A percentile compares a stretch with the other conserved stretches of the same genome.
Conservation (phyloP, 2,888 invertebrate species). For the Pseudococcus longispinus region DNA sequence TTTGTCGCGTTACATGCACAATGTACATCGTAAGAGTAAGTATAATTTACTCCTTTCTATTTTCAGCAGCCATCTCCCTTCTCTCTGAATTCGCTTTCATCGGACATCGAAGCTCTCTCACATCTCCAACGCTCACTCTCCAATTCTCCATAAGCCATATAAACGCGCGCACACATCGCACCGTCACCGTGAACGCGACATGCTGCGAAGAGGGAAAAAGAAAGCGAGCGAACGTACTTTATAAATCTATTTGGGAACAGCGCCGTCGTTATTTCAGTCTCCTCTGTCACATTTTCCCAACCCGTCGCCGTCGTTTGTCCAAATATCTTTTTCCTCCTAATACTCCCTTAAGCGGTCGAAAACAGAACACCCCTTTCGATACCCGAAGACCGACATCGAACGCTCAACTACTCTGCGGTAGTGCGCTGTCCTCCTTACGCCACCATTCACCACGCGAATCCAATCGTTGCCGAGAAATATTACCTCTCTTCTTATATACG, state of each 20-base stretch:
- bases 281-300: not conserved
- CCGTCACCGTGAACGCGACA: not conserved
- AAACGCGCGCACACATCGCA: not conserved
- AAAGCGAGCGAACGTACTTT: not conserved
- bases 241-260: not conserved
- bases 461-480: slow-evolving; percentile 2
- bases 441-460: not conserved
- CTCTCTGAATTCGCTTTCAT: not conserved
- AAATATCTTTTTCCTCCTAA: not conserved
- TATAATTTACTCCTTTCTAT: slow-evolving; percentile 19
- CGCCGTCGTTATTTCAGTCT: not conserved
- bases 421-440: not conserved
- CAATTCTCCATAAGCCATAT: not conserved
- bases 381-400: not conserved
- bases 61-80: not conserved
- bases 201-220: not conserved
- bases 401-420: not conserved
- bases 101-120: not conserved
- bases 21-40: too few relatives aligned
- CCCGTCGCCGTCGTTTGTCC: not conserved
- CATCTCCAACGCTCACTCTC: not conserved
- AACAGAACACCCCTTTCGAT: not conserved
- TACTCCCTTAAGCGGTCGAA: not conserved
- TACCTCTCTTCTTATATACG: not conserved
- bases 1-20: not conserved